Evolutionary conservation across 2,888 invertebrate genomes (phyloP).

Genomic region (Galerucella pusilla): DNA sequence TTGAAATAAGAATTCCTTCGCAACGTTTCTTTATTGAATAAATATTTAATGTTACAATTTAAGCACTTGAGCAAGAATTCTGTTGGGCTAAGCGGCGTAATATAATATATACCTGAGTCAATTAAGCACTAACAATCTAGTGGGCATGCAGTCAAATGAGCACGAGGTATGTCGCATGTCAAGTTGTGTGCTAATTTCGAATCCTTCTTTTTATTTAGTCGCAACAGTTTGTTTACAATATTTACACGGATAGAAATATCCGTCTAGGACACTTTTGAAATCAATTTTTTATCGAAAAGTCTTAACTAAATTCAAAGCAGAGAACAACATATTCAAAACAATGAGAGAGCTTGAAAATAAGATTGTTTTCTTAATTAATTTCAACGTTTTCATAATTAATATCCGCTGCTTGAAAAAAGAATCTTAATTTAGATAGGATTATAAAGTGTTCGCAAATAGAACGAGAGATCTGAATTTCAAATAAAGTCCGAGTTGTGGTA

Average conservation of each 20-base stretch:
- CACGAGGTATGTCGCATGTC: slow-evolving; percentile 32
- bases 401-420: too few species aligned
- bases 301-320: too few species aligned
- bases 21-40: background rate
- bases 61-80: background rate
- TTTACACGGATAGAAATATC: background rate
- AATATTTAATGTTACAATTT: background rate
- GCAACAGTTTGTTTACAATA: background rate
- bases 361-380: too few species aligned
- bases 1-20: background rate
- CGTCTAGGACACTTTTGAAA: background rate
- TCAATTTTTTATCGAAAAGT: too few species aligned
- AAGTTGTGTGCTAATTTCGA: slow-evolving; percentile 29
- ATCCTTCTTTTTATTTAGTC: slow-evolving; percentile 12
- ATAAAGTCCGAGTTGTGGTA: too few species aligned
- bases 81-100: slow-evolving; percentile 13
- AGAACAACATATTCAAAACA: too few species aligned
- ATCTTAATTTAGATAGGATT: too few species aligned
- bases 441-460: too few species aligned
- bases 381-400: too few species aligned
- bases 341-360: too few species aligned
- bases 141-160: slow-evolving; percentile 33
- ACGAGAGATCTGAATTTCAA: too few species aligned
- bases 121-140: slow-evolving; percentile 36
- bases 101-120: slow-evolving; percentile 30